phyloP scores from a whole-genome alignment of 2,113 vertebrate species.

The Erythrolamprus reginae region DNA sequence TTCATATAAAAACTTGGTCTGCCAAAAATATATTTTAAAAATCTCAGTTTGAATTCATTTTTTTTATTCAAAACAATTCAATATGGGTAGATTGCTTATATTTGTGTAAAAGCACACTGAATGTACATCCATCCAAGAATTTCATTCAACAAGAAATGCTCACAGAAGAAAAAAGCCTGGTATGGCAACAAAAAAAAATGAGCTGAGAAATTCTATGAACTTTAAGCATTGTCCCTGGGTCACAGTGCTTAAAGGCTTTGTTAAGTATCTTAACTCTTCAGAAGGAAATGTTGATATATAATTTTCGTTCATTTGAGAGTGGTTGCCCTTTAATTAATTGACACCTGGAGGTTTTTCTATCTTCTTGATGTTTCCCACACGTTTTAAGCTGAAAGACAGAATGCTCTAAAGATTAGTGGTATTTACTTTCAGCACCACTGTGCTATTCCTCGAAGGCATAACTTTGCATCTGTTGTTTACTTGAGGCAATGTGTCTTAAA shows the following conservation, averaged over 20 bases:
- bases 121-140: background rate
- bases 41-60: background rate
- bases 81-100: background rate
- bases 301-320: background rate
- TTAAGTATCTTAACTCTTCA: background rate
- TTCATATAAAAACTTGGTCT: background rate
- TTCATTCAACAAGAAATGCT: background rate
- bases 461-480: conserved; percentile 30
- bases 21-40: background rate
- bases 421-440: background rate
- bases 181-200: background rate
- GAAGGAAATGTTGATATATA: background rate
- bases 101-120: background rate
- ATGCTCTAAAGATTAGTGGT: background rate
- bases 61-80: background rate
- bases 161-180: background rate
- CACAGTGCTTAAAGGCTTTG: background rate
- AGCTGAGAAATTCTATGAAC: background rate
- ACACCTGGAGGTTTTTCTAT: background rate
- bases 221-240: background rate
- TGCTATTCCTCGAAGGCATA: background rate
- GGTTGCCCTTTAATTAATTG: background rate
- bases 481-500: conserved; percentile 11
- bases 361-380: background rate
- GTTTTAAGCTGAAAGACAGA: background rate